Conservation (phyloP, 2,888 invertebrate species). For the Dioctria linearis region DNA sequence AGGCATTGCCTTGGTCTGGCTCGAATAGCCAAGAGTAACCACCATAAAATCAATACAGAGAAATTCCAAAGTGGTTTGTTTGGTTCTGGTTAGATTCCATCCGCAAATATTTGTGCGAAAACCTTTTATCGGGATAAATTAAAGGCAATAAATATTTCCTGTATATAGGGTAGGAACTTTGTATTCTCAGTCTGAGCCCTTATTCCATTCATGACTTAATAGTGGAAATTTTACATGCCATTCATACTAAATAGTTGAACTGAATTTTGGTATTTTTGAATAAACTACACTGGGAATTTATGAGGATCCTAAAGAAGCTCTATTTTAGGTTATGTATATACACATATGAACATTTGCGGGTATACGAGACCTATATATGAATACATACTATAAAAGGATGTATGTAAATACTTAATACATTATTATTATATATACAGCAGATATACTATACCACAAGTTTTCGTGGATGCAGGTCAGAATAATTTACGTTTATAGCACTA, state of each 20-base stretch:
- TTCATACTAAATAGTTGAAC: constrained; percentile 7
- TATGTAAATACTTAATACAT: no score
- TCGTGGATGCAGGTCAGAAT: background rate
- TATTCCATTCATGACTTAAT: background rate
- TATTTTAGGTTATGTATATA: background rate
- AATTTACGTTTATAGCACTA: background rate
- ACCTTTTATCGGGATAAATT: constrained; percentile 16
- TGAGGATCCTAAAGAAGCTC: background rate
- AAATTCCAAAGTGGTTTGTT: constrained; percentile 10
- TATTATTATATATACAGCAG: no score
- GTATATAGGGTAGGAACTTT: background rate
- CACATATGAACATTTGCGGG: background rate
- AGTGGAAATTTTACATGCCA: constrained; percentile 7
- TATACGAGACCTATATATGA: no score
- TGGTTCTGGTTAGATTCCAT: constrained; percentile 18
- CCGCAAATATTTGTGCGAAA: constrained; percentile 11
- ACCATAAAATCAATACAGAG: constrained; percentile 6
- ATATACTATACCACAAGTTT: background rate
- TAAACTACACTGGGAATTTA: background rate
- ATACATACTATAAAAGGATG: no score
- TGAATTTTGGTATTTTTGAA: constrained; percentile 6
- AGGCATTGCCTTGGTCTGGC: background rate
- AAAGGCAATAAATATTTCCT: constrained; percentile 14
- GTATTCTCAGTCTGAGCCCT: background rate
- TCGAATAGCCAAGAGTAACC: constrained; percentile 10